Percentiles rank a stretch among this genome's conserved stretches.
Conservation (phyloP, 2,888 invertebrate genomes). For the Erynnis tages region DNA sequence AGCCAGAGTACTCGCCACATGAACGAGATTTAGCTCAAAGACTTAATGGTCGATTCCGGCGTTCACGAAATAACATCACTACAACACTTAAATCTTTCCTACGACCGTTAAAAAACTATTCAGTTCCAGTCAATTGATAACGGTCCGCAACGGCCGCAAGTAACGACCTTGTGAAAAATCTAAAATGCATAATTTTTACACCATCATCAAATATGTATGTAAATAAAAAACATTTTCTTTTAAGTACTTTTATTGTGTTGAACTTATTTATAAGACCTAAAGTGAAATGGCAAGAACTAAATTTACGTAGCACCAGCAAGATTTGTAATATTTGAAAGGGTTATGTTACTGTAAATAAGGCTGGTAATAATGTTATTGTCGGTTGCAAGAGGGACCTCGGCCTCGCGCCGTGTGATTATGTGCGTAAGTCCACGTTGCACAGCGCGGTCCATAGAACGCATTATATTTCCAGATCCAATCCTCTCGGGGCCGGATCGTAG, state of each 20-base stretch:
- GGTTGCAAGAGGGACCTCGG: constrained; percentile 33
- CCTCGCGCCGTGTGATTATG: constrained; percentile 47
- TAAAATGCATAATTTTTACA: neutral
- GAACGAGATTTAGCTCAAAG: constrained; percentile 61
- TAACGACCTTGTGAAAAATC: neutral
- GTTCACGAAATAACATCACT: constrained; percentile 52
- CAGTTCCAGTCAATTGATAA: neutral
- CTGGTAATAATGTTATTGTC: constrained; percentile 36
- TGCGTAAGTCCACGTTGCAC: constrained; percentile 51
- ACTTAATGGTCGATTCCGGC: constrained; percentile 63
- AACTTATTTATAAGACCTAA: too few species aligned
- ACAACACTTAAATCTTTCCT: constrained; percentile 46
- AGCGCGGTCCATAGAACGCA: constrained; percentile 54
- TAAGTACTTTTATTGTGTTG: too few species aligned
- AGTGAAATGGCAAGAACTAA: too few species aligned
- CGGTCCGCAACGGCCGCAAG: neutral
- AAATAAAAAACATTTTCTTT: too few species aligned
- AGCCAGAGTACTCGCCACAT: constrained; percentile 56
- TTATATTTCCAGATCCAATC: constrained; percentile 34
- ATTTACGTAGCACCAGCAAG: neutral
- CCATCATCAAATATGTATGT: too few species aligned
- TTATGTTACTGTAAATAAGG: constrained; percentile 18
- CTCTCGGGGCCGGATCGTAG: constrained; percentile 41
- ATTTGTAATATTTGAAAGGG: constrained; percentile 27
- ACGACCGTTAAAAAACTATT: constrained; percentile 43